Evolutionary conservation across 2,888 invertebrate species (phyloP).

Genomic region (Macrosoma leucophasiata): DNA sequence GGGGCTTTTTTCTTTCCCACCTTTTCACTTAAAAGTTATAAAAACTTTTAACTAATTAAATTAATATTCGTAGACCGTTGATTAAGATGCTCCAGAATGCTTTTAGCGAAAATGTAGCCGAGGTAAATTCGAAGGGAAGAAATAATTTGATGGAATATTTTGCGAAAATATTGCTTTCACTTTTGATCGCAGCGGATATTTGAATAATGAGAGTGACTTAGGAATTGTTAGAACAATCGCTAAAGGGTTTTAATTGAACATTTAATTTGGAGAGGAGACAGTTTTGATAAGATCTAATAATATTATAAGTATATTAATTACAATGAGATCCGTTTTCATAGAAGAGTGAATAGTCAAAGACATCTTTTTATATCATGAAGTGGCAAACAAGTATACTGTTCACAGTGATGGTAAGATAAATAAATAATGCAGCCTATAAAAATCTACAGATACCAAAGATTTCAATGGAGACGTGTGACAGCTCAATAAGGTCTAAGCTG

Average conservation of each 20-base stretch:
- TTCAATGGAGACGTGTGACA: too few species aligned
- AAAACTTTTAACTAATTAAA: constrained; percentile 65
- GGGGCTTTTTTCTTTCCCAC: constrained; percentile 44
- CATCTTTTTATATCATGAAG: too few species aligned
- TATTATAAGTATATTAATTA: too few species aligned
- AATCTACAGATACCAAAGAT: too few species aligned
- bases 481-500: too few species aligned
- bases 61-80: constrained; percentile 63
- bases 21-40: constrained; percentile 56
- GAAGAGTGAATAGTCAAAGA: too few species aligned
- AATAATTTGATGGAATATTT: constrained; percentile 50
- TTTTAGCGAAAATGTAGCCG: constrained; percentile 53
- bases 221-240: constrained; percentile 42
- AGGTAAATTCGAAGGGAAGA: constrained; percentile 35
- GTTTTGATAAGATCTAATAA: too few species aligned
- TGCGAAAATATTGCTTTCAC: constrained; percentile 45
- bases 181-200: constrained; percentile 48
- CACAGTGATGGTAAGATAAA: too few species aligned
- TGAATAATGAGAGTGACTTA: constrained; percentile 44
- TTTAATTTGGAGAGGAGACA: constrained; percentile 34
- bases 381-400: too few species aligned
- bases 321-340: too few species aligned
- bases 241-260: constrained; percentile 34
- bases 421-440: too few species aligned
- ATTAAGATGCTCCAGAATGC: constrained; percentile 63